A percentile compares a stretch with the other conserved stretches of the same genome.
Evolutionary conservation across 2,888 invertebrate genomes (phyloP).

Genomic region (Dorcus hopei): DNA sequence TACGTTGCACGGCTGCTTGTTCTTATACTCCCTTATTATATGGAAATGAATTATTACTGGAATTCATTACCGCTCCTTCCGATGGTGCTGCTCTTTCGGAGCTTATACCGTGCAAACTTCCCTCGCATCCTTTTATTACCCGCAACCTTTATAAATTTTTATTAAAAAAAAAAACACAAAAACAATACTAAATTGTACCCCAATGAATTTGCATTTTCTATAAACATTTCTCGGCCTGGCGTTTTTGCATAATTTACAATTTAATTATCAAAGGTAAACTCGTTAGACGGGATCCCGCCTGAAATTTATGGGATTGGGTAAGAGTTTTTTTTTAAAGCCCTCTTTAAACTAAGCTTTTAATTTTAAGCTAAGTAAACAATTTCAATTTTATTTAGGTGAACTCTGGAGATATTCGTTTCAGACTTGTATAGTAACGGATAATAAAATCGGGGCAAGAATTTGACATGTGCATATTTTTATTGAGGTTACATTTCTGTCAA

Average conservation of each 20-base stretch:
- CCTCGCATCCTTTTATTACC: slow-evolving; percentile 3
- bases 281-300: too few relatives aligned
- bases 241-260: slow-evolving; percentile 7
- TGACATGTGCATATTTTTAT: too few relatives aligned
- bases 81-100: neutral
- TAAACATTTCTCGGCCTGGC: slow-evolving; percentile 8
- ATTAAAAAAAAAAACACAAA: slow-evolving; percentile 4
- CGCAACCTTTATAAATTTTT: slow-evolving; percentile 6
- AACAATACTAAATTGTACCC: slow-evolving; percentile 7
- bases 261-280: too few relatives aligned
- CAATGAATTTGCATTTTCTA: slow-evolving; percentile 11
- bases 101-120: neutral
- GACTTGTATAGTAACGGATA: too few relatives aligned
- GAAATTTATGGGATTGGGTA: too few relatives aligned
- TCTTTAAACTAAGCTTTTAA: too few relatives aligned
- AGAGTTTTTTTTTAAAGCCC: too few relatives aligned
- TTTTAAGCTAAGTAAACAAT: too few relatives aligned
- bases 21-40: slow-evolving; percentile 18
- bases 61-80: slow-evolving; percentile 21
- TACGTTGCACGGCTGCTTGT: neutral
- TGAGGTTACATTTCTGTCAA: too few relatives aligned
- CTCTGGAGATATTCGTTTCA: too few relatives aligned
- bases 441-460: too few relatives aligned
- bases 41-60: slow-evolving; percentile 23
- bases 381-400: too few relatives aligned